Evolutionary conservation across 1,140 invertebrate genomes (phyloP).

Genomic region (Neodiprion lecontei): DNA sequence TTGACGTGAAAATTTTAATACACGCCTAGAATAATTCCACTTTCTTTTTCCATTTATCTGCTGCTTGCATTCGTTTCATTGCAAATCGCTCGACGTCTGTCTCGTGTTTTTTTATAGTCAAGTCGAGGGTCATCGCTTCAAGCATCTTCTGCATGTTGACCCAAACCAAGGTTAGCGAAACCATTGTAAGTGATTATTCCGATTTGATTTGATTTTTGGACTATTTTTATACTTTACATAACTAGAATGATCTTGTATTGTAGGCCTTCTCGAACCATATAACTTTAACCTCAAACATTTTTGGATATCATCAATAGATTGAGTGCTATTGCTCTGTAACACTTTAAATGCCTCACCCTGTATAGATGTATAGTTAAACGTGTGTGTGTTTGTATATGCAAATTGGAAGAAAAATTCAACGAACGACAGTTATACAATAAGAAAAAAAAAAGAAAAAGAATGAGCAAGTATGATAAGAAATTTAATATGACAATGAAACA

Average conservation of each 20-base stretch:
- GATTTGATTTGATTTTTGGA: not conserved
- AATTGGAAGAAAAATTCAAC: too few relatives aligned
- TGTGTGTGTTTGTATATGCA: conserved; percentile 30
- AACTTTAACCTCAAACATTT: not conserved
- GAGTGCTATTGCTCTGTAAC: not conserved
- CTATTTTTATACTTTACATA: not conserved
- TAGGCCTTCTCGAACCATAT: not conserved
- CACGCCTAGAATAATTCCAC: too few relatives aligned
- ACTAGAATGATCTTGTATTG: not conserved
- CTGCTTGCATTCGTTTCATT: too few relatives aligned
- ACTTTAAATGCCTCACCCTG: not conserved
- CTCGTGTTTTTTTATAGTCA: too few relatives aligned
- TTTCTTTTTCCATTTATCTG: too few relatives aligned
- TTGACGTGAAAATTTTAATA: not conserved
- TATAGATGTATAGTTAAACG: not conserved
- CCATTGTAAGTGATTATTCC: too few relatives aligned
- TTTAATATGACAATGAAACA: not conserved
- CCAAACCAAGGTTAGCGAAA: not conserved
- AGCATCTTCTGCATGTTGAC: conserved; percentile 17
- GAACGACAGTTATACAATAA: too few relatives aligned
- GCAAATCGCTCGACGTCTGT: too few relatives aligned
- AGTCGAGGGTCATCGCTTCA: not conserved
- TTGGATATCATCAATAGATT: not conserved
- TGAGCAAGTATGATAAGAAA: conserved; percentile 17
- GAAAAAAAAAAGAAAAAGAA: too few relatives aligned